phyloP scores from a whole-genome alignment of 30 jellyfish, hydroid and myxozoan species.

The Pseudorhiza aurosa region DNA sequence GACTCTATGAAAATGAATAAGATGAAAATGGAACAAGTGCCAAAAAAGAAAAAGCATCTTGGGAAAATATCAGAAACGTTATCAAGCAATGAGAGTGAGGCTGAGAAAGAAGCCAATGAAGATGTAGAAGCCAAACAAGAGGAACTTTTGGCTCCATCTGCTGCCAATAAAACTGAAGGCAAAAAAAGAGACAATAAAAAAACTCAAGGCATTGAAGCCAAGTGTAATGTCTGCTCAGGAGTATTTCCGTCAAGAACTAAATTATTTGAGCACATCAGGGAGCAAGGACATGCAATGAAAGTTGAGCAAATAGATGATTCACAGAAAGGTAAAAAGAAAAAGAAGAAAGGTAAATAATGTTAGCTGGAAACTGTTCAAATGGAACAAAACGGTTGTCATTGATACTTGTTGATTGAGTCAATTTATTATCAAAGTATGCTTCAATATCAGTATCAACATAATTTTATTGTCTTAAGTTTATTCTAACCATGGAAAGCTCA shows the following conservation, averaged over 20 bases:
- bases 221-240: conserved; percentile 71
- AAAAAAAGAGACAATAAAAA: not conserved
- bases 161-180: not conserved
- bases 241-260: conserved; percentile 80
- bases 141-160: not conserved
- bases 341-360: conserved; percentile 20
- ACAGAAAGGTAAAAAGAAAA: conserved; percentile 9
- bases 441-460: no score
- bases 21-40: conserved; percentile 1
- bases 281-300: conserved; percentile 76
- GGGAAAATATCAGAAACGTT: conserved; percentile 39
- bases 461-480: no score
- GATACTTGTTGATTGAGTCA: no score
- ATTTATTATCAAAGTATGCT: no score
- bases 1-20: conserved; percentile 60
- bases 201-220: conserved; percentile 17
- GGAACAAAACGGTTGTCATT: no score
- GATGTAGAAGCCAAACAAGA: not conserved
- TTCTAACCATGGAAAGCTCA: no score
- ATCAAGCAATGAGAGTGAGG: conserved; percentile 13
- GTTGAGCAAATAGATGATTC: conserved; percentile 11
- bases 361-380: no score
- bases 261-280: conserved; percentile 77
- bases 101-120: not conserved
- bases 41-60: conserved; percentile 33